Base-by-base conservation (phyloP, 1,140 invertebrate species). In the Temnothorax nylanderi region DNA sequence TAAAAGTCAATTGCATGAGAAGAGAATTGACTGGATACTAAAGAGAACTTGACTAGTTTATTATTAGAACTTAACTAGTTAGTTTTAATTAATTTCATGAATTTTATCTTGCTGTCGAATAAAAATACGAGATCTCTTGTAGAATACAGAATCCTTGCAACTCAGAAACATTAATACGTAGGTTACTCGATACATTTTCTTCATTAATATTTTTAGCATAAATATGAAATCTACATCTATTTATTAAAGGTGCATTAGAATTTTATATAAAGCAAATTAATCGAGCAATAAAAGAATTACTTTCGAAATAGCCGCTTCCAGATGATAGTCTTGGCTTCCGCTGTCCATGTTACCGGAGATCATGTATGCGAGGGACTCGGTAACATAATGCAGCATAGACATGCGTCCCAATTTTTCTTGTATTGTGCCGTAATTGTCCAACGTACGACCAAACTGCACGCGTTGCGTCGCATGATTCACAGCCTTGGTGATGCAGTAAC, bases 271-370 rank as follows among this genome's bases (percentile, higher is more conserved):
- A 34, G 5, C 21, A 47, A 21, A 44, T 62, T 75, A 60, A 34
- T n/a, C 41, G 34, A 81, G 4, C 41, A 11, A 78, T 7, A 11
- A 18, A n/a, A 32, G 5, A 80, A 49, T 92, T 90, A 95, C 97
- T 96, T 99, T 99, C 51, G 98, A 99, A 93, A 99, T 99, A 54
- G 99, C 99, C 51, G 99, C 99, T 96, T 99, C 99, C 67, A 99
- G 95, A 92, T 98, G 98, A 94, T 98, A 98, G 94, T 98, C 98
- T 86, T 96, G 95, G 76, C 96, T 97, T 65, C 98, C 97, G 44
- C 96, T 95, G 95, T 99, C 99, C 99, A 99, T 99, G 93, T 99
- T 99, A 76, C 98, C 98, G 51, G 98, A 98, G 77, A 99, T 97
- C 96, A 98, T 98, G 94, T 99, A 99, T 7, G 99, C 99, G 95